phyloP scores from a whole-genome alignment of 1,140 invertebrate species.

The Penaeus indicus region DNA sequence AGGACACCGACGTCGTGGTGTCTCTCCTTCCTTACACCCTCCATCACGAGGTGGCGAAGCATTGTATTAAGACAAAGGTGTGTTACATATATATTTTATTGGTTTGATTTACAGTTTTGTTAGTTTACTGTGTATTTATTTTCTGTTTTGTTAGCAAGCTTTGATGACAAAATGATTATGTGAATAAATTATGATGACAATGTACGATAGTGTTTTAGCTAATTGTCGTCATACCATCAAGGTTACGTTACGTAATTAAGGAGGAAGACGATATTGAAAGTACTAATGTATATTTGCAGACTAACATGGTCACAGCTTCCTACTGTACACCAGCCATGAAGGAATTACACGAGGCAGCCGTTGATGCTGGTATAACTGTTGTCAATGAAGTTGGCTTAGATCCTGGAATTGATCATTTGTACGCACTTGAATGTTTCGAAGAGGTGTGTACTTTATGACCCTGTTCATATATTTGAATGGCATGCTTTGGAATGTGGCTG shows the following conservation, averaged over 20 bases:
- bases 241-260: no score
- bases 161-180: no score
- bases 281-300: conserved; percentile 67
- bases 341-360: conserved; percentile 83
- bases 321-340: conserved; percentile 90
- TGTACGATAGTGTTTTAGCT: no score
- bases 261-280: background rate
- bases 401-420: conserved; percentile 97
- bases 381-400: conserved; percentile 97
- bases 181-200: no score
- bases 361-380: conserved; percentile 88
- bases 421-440: conserved; percentile 98
- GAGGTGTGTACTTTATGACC: conserved; percentile 76
- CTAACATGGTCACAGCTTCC: conserved; percentile 96
- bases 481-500: background rate
- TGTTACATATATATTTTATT: background rate
- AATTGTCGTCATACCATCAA: no score
- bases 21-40: conserved; percentile 94
- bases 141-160: no score
- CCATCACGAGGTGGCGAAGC: conserved; percentile 87
- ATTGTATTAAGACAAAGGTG: conserved; percentile 84
- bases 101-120: background rate
- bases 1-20: conserved; percentile 84
- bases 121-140: background rate
- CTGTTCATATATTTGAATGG: conserved; percentile 73